Percentiles rank a stretch among this genome's conserved stretches.
Conservation (phyloP, 2,888 invertebrate species). For the Heliconius ismenius region DNA sequence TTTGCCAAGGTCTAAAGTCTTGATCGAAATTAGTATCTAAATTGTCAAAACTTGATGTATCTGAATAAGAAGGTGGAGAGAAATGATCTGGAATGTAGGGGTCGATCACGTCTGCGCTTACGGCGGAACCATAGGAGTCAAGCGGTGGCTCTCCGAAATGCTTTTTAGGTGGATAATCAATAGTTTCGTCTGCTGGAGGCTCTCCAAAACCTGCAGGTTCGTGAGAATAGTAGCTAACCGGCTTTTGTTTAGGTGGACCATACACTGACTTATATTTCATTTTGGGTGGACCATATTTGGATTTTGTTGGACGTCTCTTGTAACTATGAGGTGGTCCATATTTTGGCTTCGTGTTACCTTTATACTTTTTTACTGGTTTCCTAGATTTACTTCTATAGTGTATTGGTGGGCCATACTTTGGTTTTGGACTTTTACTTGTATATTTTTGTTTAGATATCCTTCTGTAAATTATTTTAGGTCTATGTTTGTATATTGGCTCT, state of each 20-base stretch:
- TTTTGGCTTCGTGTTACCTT: conserved; percentile 52
- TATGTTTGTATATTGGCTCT: conserved; percentile 53
- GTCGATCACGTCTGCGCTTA: conserved; percentile 26
- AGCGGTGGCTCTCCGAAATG: conserved; percentile 60
- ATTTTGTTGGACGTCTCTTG: conserved; percentile 53
- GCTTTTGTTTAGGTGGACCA: conserved; percentile 52
- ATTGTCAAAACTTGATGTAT: conserved; percentile 43
- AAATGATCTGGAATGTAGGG: conserved; percentile 41
- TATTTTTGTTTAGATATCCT: conserved; percentile 54
- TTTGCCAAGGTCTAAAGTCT: conserved; percentile 51
- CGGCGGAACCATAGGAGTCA: conserved; percentile 64
- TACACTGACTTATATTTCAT: conserved; percentile 50
- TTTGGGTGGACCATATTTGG: conserved; percentile 52
- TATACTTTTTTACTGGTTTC: conserved; percentile 58
- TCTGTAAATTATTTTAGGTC: conserved; percentile 62
- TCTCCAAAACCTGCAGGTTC: conserved; percentile 63
- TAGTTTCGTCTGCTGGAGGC: conserved; percentile 56
- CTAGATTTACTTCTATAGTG: conserved; percentile 55
- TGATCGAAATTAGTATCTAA: conserved; percentile 42
- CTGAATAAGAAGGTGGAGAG: conserved; percentile 48
- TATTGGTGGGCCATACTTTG: conserved; percentile 53
- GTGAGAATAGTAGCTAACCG: conserved; percentile 39
- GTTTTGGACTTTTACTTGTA: conserved; percentile 48
- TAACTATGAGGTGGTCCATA: conserved; percentile 50
- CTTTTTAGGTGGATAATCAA: conserved; percentile 49